Evolutionary conservation across 2,113 vertebrate genomes (phyloP).

Genomic region (Calidris pygmaea): DNA sequence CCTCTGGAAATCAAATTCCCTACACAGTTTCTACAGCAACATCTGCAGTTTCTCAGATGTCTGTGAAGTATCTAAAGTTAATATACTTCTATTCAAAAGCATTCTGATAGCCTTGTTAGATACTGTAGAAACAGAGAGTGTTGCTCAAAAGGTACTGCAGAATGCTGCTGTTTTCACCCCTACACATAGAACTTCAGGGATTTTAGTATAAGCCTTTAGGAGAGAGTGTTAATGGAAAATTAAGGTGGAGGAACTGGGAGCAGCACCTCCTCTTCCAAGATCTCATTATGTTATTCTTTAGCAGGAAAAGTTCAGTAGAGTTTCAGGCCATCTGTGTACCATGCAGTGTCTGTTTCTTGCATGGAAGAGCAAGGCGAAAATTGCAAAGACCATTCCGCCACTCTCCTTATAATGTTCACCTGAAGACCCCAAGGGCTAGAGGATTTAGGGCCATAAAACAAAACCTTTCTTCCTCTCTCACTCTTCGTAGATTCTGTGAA

Average conservation of each 20-base stretch:
- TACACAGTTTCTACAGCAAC: not conserved
- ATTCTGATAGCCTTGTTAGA: not conserved
- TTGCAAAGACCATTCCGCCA: not conserved
- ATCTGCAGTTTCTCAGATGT: not conserved
- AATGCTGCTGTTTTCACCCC: not conserved
- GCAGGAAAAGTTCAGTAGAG: not conserved
- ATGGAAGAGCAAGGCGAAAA: not conserved
- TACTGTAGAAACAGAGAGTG: not conserved
- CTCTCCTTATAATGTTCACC: not conserved
- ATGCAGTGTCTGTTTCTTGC: not conserved
- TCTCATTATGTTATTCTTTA: not conserved
- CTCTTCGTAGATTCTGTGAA: not conserved
- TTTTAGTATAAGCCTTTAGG: not conserved
- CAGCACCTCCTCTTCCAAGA: not conserved
- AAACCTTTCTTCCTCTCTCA: not conserved
- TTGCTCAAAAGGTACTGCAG: not conserved
- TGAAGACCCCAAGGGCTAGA: not conserved
- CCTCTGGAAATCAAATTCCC: not conserved
- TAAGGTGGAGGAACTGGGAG: not conserved
- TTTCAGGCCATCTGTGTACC: not conserved
- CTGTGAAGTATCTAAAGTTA: not conserved
- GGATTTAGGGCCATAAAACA: not conserved
- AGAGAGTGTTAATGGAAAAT: not conserved
- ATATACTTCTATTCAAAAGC: not conserved
- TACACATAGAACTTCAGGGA: fast-evolving